These are phyloP conservation scores for Neodiprion pinetum DNA, from an alignment of 1,140 invertebrate genomes.

Conservation along the genomic window DNA sequence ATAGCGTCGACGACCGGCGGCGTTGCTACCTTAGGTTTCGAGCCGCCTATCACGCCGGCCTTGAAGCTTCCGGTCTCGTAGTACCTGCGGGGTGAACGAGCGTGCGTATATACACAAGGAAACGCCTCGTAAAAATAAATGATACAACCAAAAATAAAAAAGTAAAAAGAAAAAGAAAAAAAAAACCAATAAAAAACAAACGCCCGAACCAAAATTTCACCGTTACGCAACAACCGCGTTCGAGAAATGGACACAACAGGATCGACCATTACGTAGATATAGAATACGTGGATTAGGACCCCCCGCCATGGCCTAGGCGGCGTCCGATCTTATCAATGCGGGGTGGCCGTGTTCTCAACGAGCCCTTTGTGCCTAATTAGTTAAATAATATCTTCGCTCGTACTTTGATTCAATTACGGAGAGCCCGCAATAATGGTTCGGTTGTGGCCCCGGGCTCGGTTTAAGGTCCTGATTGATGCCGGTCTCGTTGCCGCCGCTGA, in stretches of 20 bases:
- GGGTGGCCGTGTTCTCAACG: constrained; percentile 46
- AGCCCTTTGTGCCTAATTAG: constrained; percentile 60
- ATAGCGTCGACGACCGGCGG: constrained; percentile 98
- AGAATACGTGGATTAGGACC: constrained; percentile 8
- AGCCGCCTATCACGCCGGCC: constrained; percentile 98
- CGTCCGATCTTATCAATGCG: constrained; percentile 46
- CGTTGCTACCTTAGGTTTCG: constrained; percentile 99
- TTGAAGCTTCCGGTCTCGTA: constrained; percentile 99
- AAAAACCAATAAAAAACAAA: too few relatives aligned
- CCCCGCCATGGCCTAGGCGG: constrained; percentile 20
- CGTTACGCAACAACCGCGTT: neutral
- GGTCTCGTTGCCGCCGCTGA: neutral
- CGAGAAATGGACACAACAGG: neutral
- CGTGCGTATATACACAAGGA: constrained; percentile 2
- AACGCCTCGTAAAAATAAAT: neutral
- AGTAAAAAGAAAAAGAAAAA: neutral
- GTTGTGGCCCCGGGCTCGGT: constrained; percentile 39
- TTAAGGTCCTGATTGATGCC: constrained; percentile 48
- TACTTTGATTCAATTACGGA: constrained; percentile 61
- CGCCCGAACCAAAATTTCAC: neutral
- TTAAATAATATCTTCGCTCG: constrained; percentile 62
- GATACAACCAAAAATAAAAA: neutral
- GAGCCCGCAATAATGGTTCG: constrained; percentile 55
- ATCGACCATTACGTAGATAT: neutral
- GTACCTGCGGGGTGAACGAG: constrained; percentile 72